Conservation (phyloP, 2,888 invertebrate genomes). For the Notodonta ziczac region DNA sequence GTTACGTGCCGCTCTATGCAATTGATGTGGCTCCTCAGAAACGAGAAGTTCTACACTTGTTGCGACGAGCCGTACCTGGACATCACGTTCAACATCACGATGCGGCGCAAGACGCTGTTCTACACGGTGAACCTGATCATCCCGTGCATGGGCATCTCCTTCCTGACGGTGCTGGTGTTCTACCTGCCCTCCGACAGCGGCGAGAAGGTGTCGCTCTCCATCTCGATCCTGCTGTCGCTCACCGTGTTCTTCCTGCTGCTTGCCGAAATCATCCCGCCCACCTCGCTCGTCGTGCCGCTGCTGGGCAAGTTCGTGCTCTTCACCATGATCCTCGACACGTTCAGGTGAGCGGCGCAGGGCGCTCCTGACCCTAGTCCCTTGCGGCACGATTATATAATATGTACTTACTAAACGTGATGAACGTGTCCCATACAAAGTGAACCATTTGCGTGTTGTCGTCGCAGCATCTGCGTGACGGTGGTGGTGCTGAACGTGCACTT, state of each 20-base stretch:
- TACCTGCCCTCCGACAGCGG: constrained; percentile 98
- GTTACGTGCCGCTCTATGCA: neutral
- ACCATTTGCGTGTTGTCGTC: constrained; percentile 10
- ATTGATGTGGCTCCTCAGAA: constrained; percentile 79
- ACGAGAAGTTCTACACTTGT: constrained; percentile 97
- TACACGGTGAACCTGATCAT: constrained; percentile 98
- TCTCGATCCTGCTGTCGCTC: constrained; percentile 96
- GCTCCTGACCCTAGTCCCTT: neutral
- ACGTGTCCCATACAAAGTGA: too few relatives aligned
- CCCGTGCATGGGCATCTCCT: constrained; percentile 98
- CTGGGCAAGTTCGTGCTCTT: constrained; percentile 97
- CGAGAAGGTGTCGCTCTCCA: constrained; percentile 98
- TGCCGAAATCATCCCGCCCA: constrained; percentile 87
- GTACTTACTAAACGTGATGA: neutral
- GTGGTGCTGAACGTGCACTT: constrained; percentile 99
- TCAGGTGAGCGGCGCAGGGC: constrained; percentile 87
- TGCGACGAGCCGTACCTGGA: constrained; percentile 98
- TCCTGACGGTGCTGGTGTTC: constrained; percentile 98
- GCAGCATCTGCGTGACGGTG: constrained; percentile 96
- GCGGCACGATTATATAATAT: too few relatives aligned
- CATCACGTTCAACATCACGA: constrained; percentile 98
- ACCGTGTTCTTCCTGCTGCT: constrained; percentile 98
- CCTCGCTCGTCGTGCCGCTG: constrained; percentile 96
- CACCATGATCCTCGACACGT: constrained; percentile 97
- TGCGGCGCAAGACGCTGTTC: constrained; percentile 97